Evolutionary conservation across 2,888 invertebrate species (phyloP).

Genomic region (Drosophila tanythrix): DNA sequence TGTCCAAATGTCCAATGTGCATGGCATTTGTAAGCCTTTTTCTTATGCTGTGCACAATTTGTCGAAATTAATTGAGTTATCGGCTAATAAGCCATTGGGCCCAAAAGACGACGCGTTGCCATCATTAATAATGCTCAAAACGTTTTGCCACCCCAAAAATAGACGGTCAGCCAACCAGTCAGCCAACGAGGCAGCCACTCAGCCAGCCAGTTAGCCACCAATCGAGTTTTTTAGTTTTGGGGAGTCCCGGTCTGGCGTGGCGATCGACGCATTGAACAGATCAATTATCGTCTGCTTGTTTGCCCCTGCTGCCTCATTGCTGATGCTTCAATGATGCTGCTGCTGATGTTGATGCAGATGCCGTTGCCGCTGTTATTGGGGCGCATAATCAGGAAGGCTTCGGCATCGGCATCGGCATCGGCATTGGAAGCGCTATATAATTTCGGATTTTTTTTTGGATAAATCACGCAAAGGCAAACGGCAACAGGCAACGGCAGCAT

Average conservation of each 20-base stretch:
- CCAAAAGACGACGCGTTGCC: conserved; percentile 55
- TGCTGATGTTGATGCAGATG: conserved; percentile 10
- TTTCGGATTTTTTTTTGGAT: conserved; percentile 61
- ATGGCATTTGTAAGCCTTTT: conserved; percentile 52
- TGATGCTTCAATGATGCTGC: conserved; percentile 11
- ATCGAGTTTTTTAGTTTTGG: conserved; percentile 31
- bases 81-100: conserved; percentile 66
- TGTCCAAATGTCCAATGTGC: no score
- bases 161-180: conserved; percentile 26
- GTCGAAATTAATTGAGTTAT: conserved; percentile 78
- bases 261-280: conserved; percentile 73
- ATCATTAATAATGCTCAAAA: conserved; percentile 79
- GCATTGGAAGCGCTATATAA: conserved; percentile 46
- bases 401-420: conserved; percentile 20
- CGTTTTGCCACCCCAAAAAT: conserved; percentile 63
- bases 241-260: conserved; percentile 67
- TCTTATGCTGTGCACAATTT: conserved; percentile 63
- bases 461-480: conserved; percentile 69
- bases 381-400: conserved; percentile 57
- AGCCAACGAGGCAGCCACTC: conserved; percentile 3
- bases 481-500: conserved; percentile 56
- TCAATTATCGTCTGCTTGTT: conserved; percentile 65
- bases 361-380: conserved; percentile 30
- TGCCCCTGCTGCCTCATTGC: conserved; percentile 14
- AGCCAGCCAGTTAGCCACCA: conserved; percentile 4